phyloP scores from a whole-genome alignment of 2,797 vertebrate species.

The Eulemur rubriventer region DNA sequence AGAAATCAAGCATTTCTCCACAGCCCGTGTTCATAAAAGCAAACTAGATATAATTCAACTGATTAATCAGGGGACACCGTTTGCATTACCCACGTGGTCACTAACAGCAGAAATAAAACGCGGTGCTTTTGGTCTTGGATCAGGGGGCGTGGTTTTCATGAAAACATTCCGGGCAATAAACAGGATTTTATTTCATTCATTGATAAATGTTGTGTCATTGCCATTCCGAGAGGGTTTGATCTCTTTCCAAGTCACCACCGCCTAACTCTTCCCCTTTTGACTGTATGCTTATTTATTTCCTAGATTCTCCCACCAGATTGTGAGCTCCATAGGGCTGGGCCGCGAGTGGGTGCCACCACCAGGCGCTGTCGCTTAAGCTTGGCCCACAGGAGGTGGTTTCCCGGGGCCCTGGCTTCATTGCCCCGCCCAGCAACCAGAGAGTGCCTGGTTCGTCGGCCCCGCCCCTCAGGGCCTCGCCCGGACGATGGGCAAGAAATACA shows the following conservation, averaged over 20 bases:
- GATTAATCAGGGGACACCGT: not conserved
- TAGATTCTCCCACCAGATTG: not conserved
- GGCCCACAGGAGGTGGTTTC: not conserved
- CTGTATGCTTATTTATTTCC: not conserved
- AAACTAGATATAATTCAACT: not conserved
- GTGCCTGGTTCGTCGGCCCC: fast-evolving
- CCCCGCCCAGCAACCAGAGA: fast-evolving
- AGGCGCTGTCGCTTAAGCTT: not conserved
- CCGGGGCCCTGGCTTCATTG: fast-evolving
- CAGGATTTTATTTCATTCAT: not conserved
- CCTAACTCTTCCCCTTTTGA: not conserved
- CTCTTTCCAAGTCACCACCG: not conserved
- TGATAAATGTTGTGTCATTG: not conserved
- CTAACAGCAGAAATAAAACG: not conserved
- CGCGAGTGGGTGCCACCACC: not conserved
- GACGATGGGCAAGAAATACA: not conserved
- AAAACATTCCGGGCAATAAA: not conserved
- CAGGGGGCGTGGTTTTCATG: not conserved
- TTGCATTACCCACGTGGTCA: not conserved
- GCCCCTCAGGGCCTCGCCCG: not conserved
- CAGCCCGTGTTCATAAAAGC: not conserved
- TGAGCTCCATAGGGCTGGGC: not conserved
- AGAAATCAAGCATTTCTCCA: not conserved
- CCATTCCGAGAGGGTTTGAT: not conserved
- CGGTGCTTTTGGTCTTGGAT: not conserved